Base-by-base conservation (phyloP, 2,113 vertebrate species). In the Psittacus erithacus region DNA sequence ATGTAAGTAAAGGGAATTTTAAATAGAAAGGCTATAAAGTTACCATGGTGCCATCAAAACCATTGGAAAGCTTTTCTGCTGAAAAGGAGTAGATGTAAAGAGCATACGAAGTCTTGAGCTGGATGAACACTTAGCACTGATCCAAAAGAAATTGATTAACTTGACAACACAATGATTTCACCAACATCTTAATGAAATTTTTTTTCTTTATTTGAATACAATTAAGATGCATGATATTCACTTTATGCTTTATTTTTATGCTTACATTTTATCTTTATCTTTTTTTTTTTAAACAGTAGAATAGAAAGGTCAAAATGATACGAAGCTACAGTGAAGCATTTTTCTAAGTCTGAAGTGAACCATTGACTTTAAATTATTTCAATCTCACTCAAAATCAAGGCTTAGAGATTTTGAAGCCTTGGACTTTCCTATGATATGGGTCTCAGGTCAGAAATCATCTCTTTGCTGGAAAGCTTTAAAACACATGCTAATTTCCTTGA, bases 171-270 rank as follows among this genome's bases (percentile, higher is more conserved):
- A 44, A 57, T 39, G 11, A 65, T 82, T 92, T 89, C 65, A 69
- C 8, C 49, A 70, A 39, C 11, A 52, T 17, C 15, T 83, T 38
- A 5, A 55, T 0, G 0, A 78, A 64, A 83, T 31, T 4, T 1
- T 11, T 53, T 55, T 25, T 8, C 8, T 83, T 83, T 50, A 81
- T 95, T 89, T 75, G 50, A 59, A 35, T 44, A 33, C 5, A 70
- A 25, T 43, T 71, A 25, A 70, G 25, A 53, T 75, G 4, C 16
- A 22, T 43, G 2, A 9, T 69, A 23, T 13, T 75, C 27, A 20
- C 4, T 68, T 78, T 33, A 23, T 28, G 25, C 23, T 87, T 47
- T 50, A 46, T 60, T 93, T 87, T 50, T 46, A n/a, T 33, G 43
- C 7, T 80, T 70, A 50, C 2, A 23, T 39, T 89, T 77, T 60